A percentile compares a stretch with the other conserved stretches of the same genome.
phyloP scores from a whole-genome alignment of 2,888 invertebrate species.

The Athripsodes cinereus region DNA sequence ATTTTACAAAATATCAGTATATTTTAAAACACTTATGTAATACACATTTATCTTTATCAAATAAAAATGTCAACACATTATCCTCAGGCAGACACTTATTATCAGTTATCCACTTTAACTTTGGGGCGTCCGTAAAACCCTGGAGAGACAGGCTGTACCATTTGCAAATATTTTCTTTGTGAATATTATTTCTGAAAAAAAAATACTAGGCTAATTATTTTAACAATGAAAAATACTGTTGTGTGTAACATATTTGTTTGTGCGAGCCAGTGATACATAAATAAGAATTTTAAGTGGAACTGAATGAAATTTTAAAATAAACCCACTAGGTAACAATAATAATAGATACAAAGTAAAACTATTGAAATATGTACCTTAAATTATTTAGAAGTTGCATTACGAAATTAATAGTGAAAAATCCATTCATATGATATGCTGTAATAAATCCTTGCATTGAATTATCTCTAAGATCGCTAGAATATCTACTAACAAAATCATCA shows the following conservation, averaged over 20 bases:
- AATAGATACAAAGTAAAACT: too few species aligned
- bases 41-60: conserved; percentile 3
- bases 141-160: conserved; percentile 17
- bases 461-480: neutral
- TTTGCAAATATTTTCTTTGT: conserved; percentile 5
- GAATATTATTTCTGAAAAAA: conserved; percentile 11
- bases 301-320: too few species aligned
- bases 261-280: too few species aligned
- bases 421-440: conserved; percentile 17
- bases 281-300: too few species aligned
- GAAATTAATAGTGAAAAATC: conserved; percentile 14
- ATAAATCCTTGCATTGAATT: conserved; percentile 3
- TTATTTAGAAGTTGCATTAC: conserved; percentile 4
- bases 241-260: too few species aligned
- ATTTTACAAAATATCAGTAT: neutral
- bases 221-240: too few species aligned
- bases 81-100: conserved; percentile 12
- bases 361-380: conserved; percentile 9
- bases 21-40: neutral
- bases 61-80: conserved; percentile 10
- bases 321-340: too few species aligned
- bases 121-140: conserved; percentile 12
- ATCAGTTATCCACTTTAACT: neutral
- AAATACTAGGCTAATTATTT: neutral
- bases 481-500: conserved; percentile 8